phyloP scores from a whole-genome alignment of 2,888 invertebrate genomes.

The Caenorhabditis virilis region DNA sequence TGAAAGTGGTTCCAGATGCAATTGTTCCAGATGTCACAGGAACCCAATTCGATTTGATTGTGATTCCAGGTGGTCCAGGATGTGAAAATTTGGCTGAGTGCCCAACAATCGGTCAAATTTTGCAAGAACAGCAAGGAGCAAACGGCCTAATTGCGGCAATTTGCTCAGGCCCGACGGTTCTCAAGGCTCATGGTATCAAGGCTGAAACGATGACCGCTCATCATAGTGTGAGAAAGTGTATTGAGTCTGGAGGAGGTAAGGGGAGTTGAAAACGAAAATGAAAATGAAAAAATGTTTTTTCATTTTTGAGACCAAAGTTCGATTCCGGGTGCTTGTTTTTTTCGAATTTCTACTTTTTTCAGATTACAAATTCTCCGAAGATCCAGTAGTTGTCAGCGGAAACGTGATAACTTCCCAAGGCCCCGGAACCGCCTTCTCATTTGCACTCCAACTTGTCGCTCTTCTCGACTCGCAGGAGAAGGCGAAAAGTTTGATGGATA shows the following conservation, averaged over 20 bases:
- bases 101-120: slow-evolving; percentile 78
- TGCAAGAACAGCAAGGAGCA: slow-evolving; percentile 80
- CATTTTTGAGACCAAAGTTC: too few species aligned
- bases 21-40: slow-evolving; percentile 74
- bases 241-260: slow-evolving; percentile 73
- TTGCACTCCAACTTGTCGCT: slow-evolving; percentile 82
- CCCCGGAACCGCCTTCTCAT: slow-evolving; percentile 88
- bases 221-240: slow-evolving; percentile 80
- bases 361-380: slow-evolving; percentile 71
- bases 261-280: not conserved
- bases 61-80: slow-evolving; percentile 85
- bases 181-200: slow-evolving; percentile 81
- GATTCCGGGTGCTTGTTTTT: too few species aligned
- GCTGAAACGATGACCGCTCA: slow-evolving; percentile 88
- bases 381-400: slow-evolving; percentile 69
- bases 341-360: too few species aligned
- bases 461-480: slow-evolving; percentile 78
- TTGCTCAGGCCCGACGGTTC: slow-evolving; percentile 90
- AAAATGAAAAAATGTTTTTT: slow-evolving; percentile 5
- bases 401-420: slow-evolving; percentile 79
- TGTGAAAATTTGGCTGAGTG: slow-evolving; percentile 82
- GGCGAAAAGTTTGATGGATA: slow-evolving; percentile 72
- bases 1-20: slow-evolving; percentile 82
- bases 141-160: slow-evolving; percentile 87
- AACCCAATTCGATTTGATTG: slow-evolving; percentile 76